Conservation (phyloP, 2,888 invertebrate genomes). For the Drosophila monieri region DNA sequence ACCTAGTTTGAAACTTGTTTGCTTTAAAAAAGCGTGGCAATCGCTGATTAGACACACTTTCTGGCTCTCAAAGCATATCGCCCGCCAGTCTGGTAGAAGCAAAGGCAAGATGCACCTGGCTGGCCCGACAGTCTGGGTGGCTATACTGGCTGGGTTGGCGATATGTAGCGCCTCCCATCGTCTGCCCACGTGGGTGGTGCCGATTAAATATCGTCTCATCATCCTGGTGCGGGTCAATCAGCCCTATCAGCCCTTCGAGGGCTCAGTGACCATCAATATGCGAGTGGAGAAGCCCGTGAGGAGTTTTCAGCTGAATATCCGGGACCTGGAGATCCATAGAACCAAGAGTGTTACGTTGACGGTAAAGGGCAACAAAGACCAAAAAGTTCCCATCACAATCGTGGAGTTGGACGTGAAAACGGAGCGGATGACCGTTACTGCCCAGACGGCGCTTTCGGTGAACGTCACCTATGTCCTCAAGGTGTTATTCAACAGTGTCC, state of each 20-base stretch:
- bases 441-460: constrained; percentile 77
- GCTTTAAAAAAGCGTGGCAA: background rate
- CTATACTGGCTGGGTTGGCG: background rate
- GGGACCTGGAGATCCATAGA: background rate
- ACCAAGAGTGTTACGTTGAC: background rate
- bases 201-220: background rate
- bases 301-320: background rate
- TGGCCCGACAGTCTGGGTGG: background rate
- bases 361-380: background rate
- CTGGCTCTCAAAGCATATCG: background rate
- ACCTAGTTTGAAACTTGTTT: background rate
- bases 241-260: constrained; percentile 14
- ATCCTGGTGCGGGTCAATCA: constrained; percentile 9
- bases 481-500: constrained; percentile 86
- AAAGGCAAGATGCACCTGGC: background rate
- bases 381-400: background rate
- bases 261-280: background rate
- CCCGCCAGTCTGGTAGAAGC: background rate
- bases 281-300: background rate
- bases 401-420: background rate
- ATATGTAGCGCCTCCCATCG: background rate
- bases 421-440: background rate
- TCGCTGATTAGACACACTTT: background rate
- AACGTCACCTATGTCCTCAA: constrained; percentile 85
- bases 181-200: constrained; percentile 5